These are phyloP conservation scores for Anguilla anguilla DNA, from an alignment of 2,797 vertebrate genomes.

Conservation along the genomic window DNA sequence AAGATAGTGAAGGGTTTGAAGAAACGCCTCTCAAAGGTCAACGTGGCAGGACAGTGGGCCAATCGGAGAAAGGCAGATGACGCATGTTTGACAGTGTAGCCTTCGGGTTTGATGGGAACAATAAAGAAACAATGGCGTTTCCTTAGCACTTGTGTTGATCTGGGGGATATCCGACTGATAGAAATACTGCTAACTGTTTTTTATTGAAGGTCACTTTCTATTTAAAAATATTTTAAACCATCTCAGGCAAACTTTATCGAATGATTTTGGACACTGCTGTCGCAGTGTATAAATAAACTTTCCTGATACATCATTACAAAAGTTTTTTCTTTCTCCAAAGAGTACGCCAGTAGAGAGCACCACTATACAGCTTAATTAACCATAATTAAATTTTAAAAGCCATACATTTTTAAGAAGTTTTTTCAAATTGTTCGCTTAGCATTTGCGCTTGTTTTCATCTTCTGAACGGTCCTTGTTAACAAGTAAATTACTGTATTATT, in stretches of 20 bases:
- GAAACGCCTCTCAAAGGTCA: conserved; percentile 24
- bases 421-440: background rate
- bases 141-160: conserved; percentile 64
- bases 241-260: conserved; percentile 12
- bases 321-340: background rate
- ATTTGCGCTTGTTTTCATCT: too few species aligned
- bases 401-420: background rate
- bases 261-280: background rate
- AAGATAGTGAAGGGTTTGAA: conserved; percentile 40
- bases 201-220: conserved; percentile 40
- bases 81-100: conserved; percentile 66
- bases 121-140: conserved; percentile 65
- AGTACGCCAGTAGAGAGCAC: background rate
- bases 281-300: background rate
- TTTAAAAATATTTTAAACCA: conserved; percentile 37
- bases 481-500: too few species aligned
- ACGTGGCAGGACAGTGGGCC: conserved; percentile 49
- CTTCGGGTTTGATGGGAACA: conserved; percentile 47
- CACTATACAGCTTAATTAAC: background rate
- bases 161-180: conserved; percentile 71
- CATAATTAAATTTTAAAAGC: background rate
- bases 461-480: too few species aligned
- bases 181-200: conserved; percentile 42
- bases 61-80: conserved; percentile 60
- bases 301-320: background rate